These are phyloP conservation scores for Actias luna DNA, from an alignment of 2,888 invertebrate genomes.

Conservation along the genomic window DNA sequence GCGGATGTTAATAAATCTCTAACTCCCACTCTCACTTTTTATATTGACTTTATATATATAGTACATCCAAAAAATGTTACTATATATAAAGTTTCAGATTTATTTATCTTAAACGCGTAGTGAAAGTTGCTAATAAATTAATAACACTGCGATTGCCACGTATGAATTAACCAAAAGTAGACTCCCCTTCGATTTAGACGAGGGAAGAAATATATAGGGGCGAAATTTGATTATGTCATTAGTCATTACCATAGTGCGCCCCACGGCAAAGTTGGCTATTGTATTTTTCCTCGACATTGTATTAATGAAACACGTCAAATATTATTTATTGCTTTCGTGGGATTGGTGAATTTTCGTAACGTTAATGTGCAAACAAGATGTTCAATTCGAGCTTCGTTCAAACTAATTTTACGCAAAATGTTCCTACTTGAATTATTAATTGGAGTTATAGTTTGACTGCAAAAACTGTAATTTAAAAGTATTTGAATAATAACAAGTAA, in stretches of 20 bases:
- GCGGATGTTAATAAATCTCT: too few species aligned
- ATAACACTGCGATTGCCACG: background rate
- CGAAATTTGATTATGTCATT: constrained; percentile 69
- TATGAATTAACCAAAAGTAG: background rate
- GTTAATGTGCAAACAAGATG: constrained; percentile 7
- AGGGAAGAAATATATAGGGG: constrained; percentile 53
- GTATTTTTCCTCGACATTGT: constrained; percentile 44
- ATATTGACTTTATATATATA: too few species aligned
- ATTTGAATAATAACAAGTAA: too few species aligned
- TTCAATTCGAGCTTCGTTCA: background rate
- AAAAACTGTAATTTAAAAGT: background rate
- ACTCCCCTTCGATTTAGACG: constrained; percentile 25
- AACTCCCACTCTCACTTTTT: too few species aligned
- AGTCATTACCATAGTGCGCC: constrained; percentile 48
- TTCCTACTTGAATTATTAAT: background rate
- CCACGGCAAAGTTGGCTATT: constrained; percentile 40
- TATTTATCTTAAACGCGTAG: background rate
- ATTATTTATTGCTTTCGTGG: constrained; percentile 41
- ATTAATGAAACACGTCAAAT: constrained; percentile 49
- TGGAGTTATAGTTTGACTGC: background rate
- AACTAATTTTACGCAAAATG: background rate
- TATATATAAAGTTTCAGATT: background rate
- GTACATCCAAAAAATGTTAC: too few species aligned
- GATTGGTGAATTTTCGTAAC: constrained; percentile 1
- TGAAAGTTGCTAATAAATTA: background rate